Evolutionary conservation across 2,113 vertebrate genomes (phyloP), one percentile per base, ranked within the genome.

Genomic region (Petroica traversi): DNA sequence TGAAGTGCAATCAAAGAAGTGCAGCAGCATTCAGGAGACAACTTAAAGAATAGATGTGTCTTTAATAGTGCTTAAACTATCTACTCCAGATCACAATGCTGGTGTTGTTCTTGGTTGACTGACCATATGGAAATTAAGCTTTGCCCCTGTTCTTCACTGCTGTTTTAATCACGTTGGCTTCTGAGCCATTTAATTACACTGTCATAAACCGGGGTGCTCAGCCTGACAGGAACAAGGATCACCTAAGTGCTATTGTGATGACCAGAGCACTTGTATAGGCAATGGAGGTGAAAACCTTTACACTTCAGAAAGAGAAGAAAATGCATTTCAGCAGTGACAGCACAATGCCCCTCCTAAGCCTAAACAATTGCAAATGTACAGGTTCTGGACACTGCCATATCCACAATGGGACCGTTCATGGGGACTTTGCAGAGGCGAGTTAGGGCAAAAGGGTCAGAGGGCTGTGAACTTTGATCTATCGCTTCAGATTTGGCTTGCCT

Each of bases 111-210:
- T 88, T 88, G 95, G 97, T 96, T 97, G 97, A 91, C 80, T 98
- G 96, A 91, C 96, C 96, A 93, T 74, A 96, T 97, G 94, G 95
- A 97, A 97, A 97, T 96, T 25, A 87, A 76, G 86, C 66, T 94
- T 93, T 86, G 74, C 59, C 79, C 78, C 80, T 77, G 89, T 62
- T 77, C 89, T 89, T 91, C 38, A 13, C 80, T 62, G 64, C 86
- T 90, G 92, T 93, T 95, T 95, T 67, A 88, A 88, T 94, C 79
- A 86, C 20, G 83, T 95, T 81, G 82, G 75, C 82, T 82, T 89
- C 89, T 69, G 91, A 96, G 95, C 73, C 95, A 75, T 97, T 98
- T 98, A 97, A 98, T 98, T 97, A 95, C 74, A 92, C 88, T 95
- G 96, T 96, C 95, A 93, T 73, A 93, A 96, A 95, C 84, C 36